Evolutionary conservation across 2,888 invertebrate species (phyloP).

Genomic region (Drosophila tripunctata): DNA sequence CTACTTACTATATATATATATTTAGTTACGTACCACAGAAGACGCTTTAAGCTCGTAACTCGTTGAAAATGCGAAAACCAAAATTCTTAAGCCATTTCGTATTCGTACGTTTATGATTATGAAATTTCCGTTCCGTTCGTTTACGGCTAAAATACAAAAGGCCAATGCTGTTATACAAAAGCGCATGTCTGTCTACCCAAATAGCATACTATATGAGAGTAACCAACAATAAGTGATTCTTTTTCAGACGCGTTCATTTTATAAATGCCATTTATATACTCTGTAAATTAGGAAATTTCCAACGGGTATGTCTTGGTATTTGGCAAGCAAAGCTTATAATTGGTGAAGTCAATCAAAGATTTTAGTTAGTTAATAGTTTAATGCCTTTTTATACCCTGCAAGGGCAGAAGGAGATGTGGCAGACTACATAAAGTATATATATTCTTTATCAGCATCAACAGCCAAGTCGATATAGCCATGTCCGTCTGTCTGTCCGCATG

Average conservation of each 20-base stretch:
- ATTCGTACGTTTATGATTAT: conserved; percentile 62
- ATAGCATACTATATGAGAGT: conserved; percentile 3
- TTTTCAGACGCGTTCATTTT: conserved; percentile 29
- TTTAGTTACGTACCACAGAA: conserved; percentile 18
- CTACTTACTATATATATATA: no score
- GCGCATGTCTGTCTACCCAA: conserved; percentile 50
- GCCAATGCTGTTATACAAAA: conserved; percentile 53
- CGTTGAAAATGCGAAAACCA: conserved; percentile 45
- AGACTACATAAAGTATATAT: no score
- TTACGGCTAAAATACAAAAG: conserved; percentile 45
- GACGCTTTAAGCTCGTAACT: conserved; percentile 35
- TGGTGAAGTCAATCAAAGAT: no score
- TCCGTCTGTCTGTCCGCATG: no score
- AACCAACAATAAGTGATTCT: conserved; percentile 47
- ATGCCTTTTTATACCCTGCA: no score
- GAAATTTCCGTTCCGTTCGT: conserved; percentile 73
- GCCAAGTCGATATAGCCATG: no score
- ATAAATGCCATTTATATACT: conserved; percentile 43
- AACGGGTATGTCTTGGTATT: background rate
- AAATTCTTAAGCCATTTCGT: conserved; percentile 43
- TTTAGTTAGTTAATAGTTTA: no score
- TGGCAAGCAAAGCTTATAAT: background rate
- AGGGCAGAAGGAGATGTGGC: no score
- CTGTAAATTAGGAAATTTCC: background rate
- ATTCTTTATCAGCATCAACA: no score